Percentiles rank a stretch among this genome's conserved stretches.
These are phyloP conservation scores for Peromyscus californicus DNA, from an alignment of 2,113 vertebrate genomes.

Conservation along the genomic window DNA sequence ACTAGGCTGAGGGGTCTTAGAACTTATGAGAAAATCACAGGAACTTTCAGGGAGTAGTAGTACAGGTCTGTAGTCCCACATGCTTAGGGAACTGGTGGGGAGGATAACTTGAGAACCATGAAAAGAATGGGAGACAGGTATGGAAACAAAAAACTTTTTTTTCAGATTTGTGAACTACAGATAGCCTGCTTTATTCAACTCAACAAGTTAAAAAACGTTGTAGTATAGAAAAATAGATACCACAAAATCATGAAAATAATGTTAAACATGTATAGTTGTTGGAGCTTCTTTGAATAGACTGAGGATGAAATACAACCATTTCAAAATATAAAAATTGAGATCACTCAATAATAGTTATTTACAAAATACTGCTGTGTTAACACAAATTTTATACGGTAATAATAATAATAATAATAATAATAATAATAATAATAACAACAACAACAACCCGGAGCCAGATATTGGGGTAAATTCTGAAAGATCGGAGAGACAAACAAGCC, in stretches of 20 bases:
- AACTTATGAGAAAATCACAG: not conserved
- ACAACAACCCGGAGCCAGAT: too few relatives aligned
- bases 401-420: too few relatives aligned
- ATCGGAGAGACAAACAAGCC: too few relatives aligned
- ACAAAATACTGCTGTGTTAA: not conserved
- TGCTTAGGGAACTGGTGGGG: not conserved
- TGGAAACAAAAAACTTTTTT: not conserved
- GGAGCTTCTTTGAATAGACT: not conserved
- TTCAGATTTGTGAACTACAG: not conserved
- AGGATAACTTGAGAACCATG: not conserved
- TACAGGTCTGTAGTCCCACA: too few relatives aligned
- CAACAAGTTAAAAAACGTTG: not conserved
- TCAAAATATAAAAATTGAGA: not conserved
- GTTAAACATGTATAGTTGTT: not conserved
- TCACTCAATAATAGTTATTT: not conserved
- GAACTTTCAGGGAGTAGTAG: not conserved
- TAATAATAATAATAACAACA: too few relatives aligned
- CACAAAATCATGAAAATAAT: not conserved
- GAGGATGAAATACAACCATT: not conserved
- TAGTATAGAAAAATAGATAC: not conserved
- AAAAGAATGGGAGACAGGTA: not conserved
- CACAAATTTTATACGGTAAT: too few relatives aligned
- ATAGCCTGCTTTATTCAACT: not conserved
- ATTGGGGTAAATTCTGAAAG: too few relatives aligned
- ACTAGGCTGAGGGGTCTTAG: not conserved